Evolutionary conservation across 2,888 invertebrate genomes (phyloP).

Genomic region (Archips crataeganus): DNA sequence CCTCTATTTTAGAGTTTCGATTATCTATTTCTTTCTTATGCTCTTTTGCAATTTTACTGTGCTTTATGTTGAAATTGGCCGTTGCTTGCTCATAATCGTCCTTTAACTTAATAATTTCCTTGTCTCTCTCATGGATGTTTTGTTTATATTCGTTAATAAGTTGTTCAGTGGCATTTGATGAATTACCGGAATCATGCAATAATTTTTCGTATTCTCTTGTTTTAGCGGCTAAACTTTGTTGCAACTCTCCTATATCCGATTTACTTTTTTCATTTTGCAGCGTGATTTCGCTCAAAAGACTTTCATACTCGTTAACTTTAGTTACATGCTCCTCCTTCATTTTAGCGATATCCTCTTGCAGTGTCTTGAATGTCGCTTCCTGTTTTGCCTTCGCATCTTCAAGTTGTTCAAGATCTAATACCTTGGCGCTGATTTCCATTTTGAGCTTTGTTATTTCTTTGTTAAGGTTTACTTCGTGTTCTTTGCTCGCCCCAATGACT

Average conservation of each 20-base stretch:
- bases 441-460: conserved; percentile 83
- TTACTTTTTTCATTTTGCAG: conserved; percentile 76
- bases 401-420: conserved; percentile 82
- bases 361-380: conserved; percentile 65
- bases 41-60: conserved; percentile 81
- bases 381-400: conserved; percentile 76
- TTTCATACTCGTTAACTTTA: conserved; percentile 81
- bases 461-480: conserved; percentile 79
- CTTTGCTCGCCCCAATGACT: conserved; percentile 78
- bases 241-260: conserved; percentile 72
- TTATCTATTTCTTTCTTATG: conserved; percentile 82
- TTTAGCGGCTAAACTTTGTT: conserved; percentile 70
- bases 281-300: conserved; percentile 72
- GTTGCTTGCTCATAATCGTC: conserved; percentile 79
- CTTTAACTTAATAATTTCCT: conserved; percentile 82
- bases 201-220: conserved; percentile 75
- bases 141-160: conserved; percentile 79
- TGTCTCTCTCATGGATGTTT: conserved; percentile 83
- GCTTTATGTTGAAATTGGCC: conserved; percentile 80
- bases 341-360: conserved; percentile 73
- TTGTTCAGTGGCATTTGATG: conserved; percentile 71
- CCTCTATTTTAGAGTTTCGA: conserved; percentile 80
- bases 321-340: conserved; percentile 71
- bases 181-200: conserved; percentile 70
- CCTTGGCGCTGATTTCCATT: conserved; percentile 85